These are phyloP conservation scores for Colletes collaris DNA, from an alignment of 2,888 invertebrate genomes.

Conservation along the genomic window DNA sequence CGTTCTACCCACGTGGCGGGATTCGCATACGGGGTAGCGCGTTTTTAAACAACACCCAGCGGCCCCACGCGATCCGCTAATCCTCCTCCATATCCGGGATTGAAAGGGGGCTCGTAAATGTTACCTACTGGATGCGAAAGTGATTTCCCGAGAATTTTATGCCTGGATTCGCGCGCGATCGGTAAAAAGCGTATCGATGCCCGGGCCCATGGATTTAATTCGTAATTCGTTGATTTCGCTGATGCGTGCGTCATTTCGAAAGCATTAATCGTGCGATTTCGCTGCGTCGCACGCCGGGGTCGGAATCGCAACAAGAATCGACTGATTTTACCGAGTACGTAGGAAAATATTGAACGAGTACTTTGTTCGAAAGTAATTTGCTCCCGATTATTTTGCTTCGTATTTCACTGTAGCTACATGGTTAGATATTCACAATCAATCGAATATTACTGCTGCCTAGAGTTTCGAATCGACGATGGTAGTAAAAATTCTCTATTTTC, in stretches of 20 bases:
- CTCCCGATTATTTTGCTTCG: too few species aligned
- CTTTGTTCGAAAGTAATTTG: too few species aligned
- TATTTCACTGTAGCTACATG: too few species aligned
- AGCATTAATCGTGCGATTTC: conserved; percentile 23
- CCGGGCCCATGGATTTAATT: conserved; percentile 11
- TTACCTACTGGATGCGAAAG: conserved; percentile 22
- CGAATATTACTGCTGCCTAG: too few species aligned
- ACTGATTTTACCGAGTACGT: too few species aligned
- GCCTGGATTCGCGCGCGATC: conserved; percentile 16
- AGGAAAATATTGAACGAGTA: too few species aligned
- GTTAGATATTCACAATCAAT: too few species aligned
- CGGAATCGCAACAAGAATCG: too few species aligned
- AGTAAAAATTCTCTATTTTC: too few species aligned
- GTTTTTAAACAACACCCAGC: conserved; percentile 61
- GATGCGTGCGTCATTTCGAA: conserved; percentile 29
- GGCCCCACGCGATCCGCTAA: conserved; percentile 48
- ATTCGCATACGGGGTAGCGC: conserved; percentile 48
- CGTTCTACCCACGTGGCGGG: conserved; percentile 32
- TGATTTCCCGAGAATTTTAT: conserved; percentile 50
- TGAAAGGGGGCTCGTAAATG: conserved; percentile 36
- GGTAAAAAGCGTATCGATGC: conserved; percentile 2
- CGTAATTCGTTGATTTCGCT: conserved; percentile 17
- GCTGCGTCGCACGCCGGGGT: neutral
- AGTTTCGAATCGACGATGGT: too few species aligned
- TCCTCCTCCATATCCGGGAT: conserved; percentile 48